Conservation (phyloP, 1,140 invertebrate species). For the Dermatophagoides farinae region DNA sequence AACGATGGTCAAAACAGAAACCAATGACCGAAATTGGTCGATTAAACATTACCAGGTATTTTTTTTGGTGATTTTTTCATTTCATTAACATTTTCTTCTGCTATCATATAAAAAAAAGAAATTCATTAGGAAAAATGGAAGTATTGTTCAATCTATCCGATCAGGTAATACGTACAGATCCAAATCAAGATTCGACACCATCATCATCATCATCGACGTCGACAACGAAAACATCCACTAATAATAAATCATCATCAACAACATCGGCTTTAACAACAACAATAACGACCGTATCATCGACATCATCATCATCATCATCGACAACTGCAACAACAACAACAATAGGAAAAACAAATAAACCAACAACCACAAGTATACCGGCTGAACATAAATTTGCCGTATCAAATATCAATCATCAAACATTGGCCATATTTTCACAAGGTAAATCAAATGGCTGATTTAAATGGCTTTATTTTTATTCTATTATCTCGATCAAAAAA, state of each 20-base stretch:
- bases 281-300: not conserved
- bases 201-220: not conserved
- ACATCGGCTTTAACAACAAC: slow-evolving; percentile 39
- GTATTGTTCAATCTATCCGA: slow-evolving; percentile 46
- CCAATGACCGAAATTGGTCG: slow-evolving; percentile 55
- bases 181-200: not conserved
- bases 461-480: not conserved
- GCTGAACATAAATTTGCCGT: slow-evolving; percentile 73
- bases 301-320: not conserved
- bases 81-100: not conserved
- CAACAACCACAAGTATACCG: slow-evolving; percentile 35
- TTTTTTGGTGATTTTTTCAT: slow-evolving; percentile 5
- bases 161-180: slow-evolving; percentile 33
- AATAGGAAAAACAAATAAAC: not conserved
- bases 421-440: slow-evolving; percentile 59
- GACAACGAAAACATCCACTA: not conserved
- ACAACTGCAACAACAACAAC: not conserved
- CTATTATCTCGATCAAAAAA: not conserved
- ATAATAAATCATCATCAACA: not conserved
- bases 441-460: slow-evolving; percentile 12
- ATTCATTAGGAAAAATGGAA: slow-evolving; percentile 39
- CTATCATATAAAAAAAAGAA: not conserved
- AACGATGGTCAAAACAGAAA: slow-evolving; percentile 63
- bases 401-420: slow-evolving; percentile 64
- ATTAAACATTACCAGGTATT: slow-evolving; percentile 46